Evolutionary conservation across 1,140 invertebrate species (phyloP).

Genomic region (Drosophila equinoxialis): DNA sequence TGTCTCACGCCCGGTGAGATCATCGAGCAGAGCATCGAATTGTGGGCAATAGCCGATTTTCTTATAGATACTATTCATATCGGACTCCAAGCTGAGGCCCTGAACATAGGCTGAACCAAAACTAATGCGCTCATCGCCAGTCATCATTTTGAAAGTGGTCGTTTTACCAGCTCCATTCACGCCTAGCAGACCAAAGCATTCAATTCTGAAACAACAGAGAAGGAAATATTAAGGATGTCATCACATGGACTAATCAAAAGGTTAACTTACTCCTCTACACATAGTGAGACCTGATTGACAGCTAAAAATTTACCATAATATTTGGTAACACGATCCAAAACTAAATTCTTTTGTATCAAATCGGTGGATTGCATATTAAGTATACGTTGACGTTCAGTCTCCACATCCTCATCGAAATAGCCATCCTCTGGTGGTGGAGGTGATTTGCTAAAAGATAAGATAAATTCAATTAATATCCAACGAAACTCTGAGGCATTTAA

Average conservation of each 20-base stretch:
- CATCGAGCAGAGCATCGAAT: conserved; percentile 91
- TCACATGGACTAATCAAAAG: no score
- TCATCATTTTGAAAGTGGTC: conserved; percentile 94
- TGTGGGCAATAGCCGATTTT: conserved; percentile 92
- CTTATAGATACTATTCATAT: conserved; percentile 85
- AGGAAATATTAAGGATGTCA: not conserved
- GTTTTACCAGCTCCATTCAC: conserved; percentile 95
- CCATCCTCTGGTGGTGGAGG: conserved; percentile 50
- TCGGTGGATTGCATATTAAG: conserved; percentile 46
- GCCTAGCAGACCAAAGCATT: conserved; percentile 96
- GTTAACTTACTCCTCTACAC: conserved; percentile 76
- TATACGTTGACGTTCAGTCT: conserved; percentile 80
- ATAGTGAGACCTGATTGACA: conserved; percentile 88
- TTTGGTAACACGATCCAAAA: conserved; percentile 86
- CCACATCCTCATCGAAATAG: conserved; percentile 82
- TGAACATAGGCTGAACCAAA: conserved; percentile 84
- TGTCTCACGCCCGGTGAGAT: conserved; percentile 91
- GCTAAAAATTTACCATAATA: conserved; percentile 87
- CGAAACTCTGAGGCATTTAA: no score
- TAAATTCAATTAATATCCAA: not conserved
- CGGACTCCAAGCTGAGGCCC: conserved; percentile 84
- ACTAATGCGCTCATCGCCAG: conserved; percentile 89
- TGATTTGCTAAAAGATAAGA: conserved; percentile 40
- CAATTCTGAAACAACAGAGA: conserved; percentile 83
- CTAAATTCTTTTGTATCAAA: conserved; percentile 71